Conservation (phyloP, 2,113 vertebrate species). For the Osmerus mordax region DNA sequence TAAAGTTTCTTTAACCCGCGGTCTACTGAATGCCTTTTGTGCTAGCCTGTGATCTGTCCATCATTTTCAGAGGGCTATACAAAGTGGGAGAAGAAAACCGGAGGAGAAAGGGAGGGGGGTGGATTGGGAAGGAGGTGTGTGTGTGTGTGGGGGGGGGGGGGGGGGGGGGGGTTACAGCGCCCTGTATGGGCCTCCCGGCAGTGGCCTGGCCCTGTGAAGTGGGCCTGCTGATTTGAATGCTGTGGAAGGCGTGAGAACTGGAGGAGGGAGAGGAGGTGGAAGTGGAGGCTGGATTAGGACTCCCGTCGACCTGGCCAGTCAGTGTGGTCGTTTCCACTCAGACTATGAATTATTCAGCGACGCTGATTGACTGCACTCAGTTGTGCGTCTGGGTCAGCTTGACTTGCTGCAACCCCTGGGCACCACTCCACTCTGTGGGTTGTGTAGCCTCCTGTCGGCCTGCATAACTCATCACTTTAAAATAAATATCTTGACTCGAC, state of each 20-base stretch:
- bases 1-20: constrained; percentile 74
- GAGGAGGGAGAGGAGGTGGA: constrained; percentile 9
- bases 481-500: too few species aligned
- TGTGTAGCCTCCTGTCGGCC: background rate
- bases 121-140: constrained; percentile 4
- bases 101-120: constrained; percentile 29
- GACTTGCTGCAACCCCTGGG: constrained; percentile 15
- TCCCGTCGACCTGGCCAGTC: constrained; percentile 30
- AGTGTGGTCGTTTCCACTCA: constrained; percentile 35
- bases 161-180: constrained; percentile 19
- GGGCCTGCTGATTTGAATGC: constrained; percentile 46
- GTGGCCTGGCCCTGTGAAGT: constrained; percentile 34
- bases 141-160: too few species aligned
- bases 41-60: constrained; percentile 54
- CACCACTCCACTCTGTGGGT: constrained; percentile 4
- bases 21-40: constrained; percentile 51
- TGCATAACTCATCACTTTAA: too few species aligned
- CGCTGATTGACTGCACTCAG: constrained; percentile 31
- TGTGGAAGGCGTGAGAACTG: constrained; percentile 43
- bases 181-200: constrained; percentile 37
- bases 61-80: constrained; percentile 52
- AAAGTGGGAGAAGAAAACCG: constrained; percentile 12
- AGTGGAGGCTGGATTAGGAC: constrained; percentile 30
- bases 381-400: constrained; percentile 25
- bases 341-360: constrained; percentile 50